Base-by-base conservation (phyloP, 2,113 vertebrate genomes). In the Climacteris rufus region DNA sequence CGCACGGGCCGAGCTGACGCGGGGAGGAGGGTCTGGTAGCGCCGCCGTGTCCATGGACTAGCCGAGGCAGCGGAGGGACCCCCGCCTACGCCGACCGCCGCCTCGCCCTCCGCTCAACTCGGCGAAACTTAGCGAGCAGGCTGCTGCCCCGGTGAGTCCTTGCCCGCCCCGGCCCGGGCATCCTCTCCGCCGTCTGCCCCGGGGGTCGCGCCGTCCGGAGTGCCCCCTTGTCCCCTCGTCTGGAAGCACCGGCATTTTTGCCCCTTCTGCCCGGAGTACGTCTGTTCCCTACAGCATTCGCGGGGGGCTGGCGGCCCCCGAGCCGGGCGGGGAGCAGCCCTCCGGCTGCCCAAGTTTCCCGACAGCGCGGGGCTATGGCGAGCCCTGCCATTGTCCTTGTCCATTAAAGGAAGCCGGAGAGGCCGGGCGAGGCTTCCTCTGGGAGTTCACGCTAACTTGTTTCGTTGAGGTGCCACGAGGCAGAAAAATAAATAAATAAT, bases 121-220 rank as follows among this genome's bases (percentile, higher is more conserved):
- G 83, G 92, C 21, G 52, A 78, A 91, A 94, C 87, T 90, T 70
- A 16, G 74, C 33, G 69, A 90, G 92, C 68, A 61, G 93, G 76
- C 90, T 87, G 69, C 87, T 72, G 86, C 59, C 57, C 28, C 30
- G 96, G 91, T 97, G 90, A 97, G 97, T 95, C 40, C 42, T 33
- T 28, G 47, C 45, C 78, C 27, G 52, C 15, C 30, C 47, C 12
- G 35, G 54, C 35, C 57, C 15, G 11, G 53, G 25, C 33, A 1
- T 21, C 49, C 23, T 15, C 7, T 35, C 24, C n/a, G 63, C 52
- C 35, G 10, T 1, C 49, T 15, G 31, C 11, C 14, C 24, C 4
- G 30, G 52, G 15, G 42, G 21, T 11, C 35, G 10, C 25, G n/a
- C 53, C 9, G 28, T 2, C 30, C 42, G 14, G 27, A 21, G 33